These are phyloP conservation scores for Drosophila kambysellisi DNA, from an alignment of 2,888 invertebrate species.

Conservation along the genomic window DNA sequence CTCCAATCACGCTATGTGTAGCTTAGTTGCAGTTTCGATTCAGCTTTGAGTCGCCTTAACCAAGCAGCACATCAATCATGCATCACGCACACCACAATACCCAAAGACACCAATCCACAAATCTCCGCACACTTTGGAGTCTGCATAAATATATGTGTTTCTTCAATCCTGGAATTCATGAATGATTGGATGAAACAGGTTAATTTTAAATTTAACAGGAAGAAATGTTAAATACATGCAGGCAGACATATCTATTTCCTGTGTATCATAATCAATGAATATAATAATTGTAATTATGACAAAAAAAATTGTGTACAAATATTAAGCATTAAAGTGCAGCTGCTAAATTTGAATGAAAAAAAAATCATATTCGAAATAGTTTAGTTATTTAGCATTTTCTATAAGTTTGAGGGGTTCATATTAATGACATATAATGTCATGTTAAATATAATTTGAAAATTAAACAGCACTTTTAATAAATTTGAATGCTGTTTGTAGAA, in stretches of 20 bases:
- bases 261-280: conserved; percentile 10
- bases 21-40: conserved; percentile 78
- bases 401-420: not conserved
- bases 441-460: not conserved
- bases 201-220: not conserved
- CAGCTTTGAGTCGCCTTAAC: conserved; percentile 72
- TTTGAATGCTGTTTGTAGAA: not conserved
- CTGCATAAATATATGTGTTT: conserved; percentile 1
- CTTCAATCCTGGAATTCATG: not conserved
- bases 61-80: conserved; percentile 78
- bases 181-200: not conserved
- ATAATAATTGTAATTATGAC: not conserved
- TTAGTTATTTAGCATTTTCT: not conserved
- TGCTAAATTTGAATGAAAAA: not conserved
- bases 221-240: not conserved
- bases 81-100: conserved; percentile 68
- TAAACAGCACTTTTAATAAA: not conserved
- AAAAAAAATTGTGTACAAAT: not conserved
- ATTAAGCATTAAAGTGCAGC: not conserved
- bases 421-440: not conserved
- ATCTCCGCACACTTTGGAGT: conserved; percentile 27
- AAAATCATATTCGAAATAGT: not conserved
- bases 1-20: conserved; percentile 75
- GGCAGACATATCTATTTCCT: not conserved
- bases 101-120: conserved; percentile 19